Conservation (phyloP, 2,888 invertebrate genomes). For the Muscina levida region DNA sequence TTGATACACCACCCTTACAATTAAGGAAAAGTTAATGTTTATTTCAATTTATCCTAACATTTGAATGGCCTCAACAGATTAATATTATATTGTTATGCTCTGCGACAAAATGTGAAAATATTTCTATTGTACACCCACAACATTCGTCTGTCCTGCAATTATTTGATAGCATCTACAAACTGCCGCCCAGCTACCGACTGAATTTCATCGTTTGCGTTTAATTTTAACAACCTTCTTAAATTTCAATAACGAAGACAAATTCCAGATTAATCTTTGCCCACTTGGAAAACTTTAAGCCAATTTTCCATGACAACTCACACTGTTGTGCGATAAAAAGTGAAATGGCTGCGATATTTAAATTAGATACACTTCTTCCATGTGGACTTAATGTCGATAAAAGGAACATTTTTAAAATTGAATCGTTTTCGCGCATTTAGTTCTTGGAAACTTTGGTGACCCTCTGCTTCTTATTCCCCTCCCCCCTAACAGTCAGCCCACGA, state of each 20-base stretch:
- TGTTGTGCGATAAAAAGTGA: not conserved
- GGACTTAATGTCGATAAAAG: not conserved
- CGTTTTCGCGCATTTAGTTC: not conserved
- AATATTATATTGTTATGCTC: no score
- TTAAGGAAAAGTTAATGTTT: no score
- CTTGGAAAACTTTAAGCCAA: not conserved
- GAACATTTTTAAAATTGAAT: not conserved
- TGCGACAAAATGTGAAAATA: no score
- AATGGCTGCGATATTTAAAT: not conserved
- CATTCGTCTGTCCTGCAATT: no score
- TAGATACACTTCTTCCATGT: not conserved
- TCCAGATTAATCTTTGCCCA: not conserved
- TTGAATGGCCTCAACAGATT: no score
- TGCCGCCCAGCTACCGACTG: no score
- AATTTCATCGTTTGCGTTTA: not conserved
- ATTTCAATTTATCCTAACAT: no score
- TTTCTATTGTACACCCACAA: no score
- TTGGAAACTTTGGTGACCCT: not conserved
- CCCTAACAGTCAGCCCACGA: not conserved
- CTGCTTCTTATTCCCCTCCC: not conserved
- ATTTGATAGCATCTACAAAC: no score
- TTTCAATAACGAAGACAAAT: not conserved
- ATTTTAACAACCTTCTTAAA: slow-evolving; percentile 5
- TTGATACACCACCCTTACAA: no score
- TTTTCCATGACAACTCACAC: not conserved